These are phyloP conservation scores for Watersipora subatra DNA, from an alignment of 1,140 invertebrate genomes.

Conservation along the genomic window DNA sequence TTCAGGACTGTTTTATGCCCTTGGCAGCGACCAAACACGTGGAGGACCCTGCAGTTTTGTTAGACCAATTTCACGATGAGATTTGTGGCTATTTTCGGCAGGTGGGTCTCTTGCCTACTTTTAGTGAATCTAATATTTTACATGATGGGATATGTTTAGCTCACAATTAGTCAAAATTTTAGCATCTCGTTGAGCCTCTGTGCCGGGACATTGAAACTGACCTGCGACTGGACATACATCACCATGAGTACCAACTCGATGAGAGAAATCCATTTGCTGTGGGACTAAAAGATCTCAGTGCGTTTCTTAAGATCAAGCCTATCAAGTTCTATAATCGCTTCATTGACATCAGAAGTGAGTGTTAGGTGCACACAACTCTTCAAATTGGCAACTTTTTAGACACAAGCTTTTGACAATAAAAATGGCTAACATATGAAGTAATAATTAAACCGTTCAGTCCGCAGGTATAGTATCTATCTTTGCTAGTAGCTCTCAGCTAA, in stretches of 20 bases:
- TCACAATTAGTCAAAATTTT: too few species aligned
- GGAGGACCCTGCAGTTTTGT: constrained; percentile 21
- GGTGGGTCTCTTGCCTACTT: constrained; percentile 20
- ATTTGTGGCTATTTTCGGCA: constrained; percentile 37
- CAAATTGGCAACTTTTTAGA: too few species aligned
- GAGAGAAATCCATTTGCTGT: constrained; percentile 59
- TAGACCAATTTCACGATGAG: constrained; percentile 37
- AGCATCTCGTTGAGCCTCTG: constrained; percentile 54
- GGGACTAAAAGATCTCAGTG: constrained; percentile 43
- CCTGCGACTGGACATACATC: constrained; percentile 73
- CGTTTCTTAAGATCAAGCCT: constrained; percentile 46
- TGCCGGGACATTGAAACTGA: constrained; percentile 79
- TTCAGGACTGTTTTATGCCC: constrained; percentile 47
- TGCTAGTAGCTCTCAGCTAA: too few species aligned
- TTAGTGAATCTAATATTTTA: constrained; percentile 2
- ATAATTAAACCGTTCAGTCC: background rate
- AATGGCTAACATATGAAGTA: background rate
- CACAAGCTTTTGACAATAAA: background rate
- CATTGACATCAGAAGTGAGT: constrained; percentile 41
- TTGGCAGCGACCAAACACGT: constrained; percentile 36
- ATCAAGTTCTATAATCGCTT: constrained; percentile 40
- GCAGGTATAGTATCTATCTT: too few species aligned
- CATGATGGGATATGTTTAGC: too few species aligned
- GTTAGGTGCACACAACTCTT: too few species aligned
- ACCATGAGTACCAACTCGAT: constrained; percentile 66